Base-by-base conservation (phyloP, 2,888 invertebrate genomes). In the Mesochorus sp. region DNA sequence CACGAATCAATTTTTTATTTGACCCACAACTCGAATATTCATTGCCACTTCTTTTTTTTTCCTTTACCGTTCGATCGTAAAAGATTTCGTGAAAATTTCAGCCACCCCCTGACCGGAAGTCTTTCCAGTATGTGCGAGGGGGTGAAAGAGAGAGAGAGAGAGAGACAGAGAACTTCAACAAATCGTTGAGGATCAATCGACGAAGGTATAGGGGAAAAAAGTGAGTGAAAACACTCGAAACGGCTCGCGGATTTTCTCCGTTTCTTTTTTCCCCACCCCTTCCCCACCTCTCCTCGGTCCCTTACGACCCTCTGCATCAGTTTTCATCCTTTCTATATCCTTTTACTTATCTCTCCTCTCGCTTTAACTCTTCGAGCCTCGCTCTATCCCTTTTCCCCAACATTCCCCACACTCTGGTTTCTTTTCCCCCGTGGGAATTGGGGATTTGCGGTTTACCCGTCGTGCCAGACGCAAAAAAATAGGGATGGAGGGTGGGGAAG, bases 371-470 rank as follows among this genome's bases (percentile, higher is more conserved):
- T 37, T n/a, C n/a, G n/a, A n/a, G n/a, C n/a, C 57, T 42, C 57
- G 37, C 42, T 51, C 62, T 73, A 76, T 39, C 17, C 59, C 64
- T 28, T 68, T 5, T 2, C 26, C 26, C 4, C 26, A 26, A 5
- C n/a, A 4, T 26, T 26, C n/a, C 47, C 12, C 66, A 34, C 59
- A 28, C 51, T 24, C 55, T 66, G 39, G 31, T 61, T 19, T 53
- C 66, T 74, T 8, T 1, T n/a, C 47, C 53, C 83, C 76, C 74
- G 79, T 73, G 83, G 82, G 85, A 85, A 86, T 85, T 85, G 85
- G 79, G 84, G 85, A 87, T 86, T 87, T 85, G 84, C 85, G 85
- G 85, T 86, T 85, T 85, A 84, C 86, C 83, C 73, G 81, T 83
- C 82, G 82, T 82, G 82, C 83, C 71, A 81, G 83, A 84, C 83